Base-by-base conservation (phyloP, 2,888 invertebrate species). In the Rutpela maculata region DNA sequence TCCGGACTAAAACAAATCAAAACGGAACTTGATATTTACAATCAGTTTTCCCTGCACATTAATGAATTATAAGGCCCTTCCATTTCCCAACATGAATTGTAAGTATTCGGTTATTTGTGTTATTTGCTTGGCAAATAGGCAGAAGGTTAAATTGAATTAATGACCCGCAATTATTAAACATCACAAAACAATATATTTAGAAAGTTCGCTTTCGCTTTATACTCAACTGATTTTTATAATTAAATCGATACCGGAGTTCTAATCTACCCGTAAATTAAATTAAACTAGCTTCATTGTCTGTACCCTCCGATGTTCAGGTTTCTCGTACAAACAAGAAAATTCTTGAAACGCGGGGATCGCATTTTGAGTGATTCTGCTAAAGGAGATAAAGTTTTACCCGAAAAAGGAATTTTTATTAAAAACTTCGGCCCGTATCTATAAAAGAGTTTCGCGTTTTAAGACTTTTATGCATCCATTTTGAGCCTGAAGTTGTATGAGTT, bases 231-330 rank as follows among this genome's bases (percentile, higher is more conserved):
- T 59, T 59, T 59, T 59, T 59, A 59, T 59, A 59, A 59, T 59
- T 59, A 59, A 59, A 59, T 22, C 59, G 59, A 59, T 59, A 11
- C 59, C 11, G 19, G 15, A 59, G 59, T 59, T 59, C 22, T 59
- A 22, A 59, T 59, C 59, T 59, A 59, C 59, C 22, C 59, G 59
- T 59, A 59, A 59, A 59, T 59, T 59, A 59, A 59, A 59, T 59
- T 59, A 59, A 59, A 59, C 22, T 22, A 59, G 59, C 59, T 59
- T 59, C 59, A 59, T 59, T 59, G 59, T 59, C 22, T 15, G 19
- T 59, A 22, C 19, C 59, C 59, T 19, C 11, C 19, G 19, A 59
- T 19, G 59, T 59, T 59, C 59, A 59, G 19, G 19, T 19, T 56
- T 56, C 56, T 56, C 56, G 6, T n/a, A 56, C 15, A 17, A 17